phyloP scores from a whole-genome alignment of 2,113 vertebrate genomes.

The Pelvicachromis taeniatus region DNA sequence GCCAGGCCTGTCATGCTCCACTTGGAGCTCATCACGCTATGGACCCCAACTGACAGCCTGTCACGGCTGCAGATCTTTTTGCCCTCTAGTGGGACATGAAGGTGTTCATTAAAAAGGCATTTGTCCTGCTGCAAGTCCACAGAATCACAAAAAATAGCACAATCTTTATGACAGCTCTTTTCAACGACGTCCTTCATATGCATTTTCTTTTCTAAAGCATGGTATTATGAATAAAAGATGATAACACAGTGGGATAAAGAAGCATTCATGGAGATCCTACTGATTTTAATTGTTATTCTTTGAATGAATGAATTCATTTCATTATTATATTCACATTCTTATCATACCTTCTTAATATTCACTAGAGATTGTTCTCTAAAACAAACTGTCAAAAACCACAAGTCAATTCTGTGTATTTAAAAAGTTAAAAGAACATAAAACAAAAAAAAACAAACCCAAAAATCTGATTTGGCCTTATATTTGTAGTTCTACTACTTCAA shows the following conservation, averaged over 20 bases:
- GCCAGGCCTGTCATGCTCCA: slow-evolving; percentile 54
- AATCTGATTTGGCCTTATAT: background rate
- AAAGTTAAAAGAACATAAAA: background rate
- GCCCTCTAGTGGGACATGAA: background rate
- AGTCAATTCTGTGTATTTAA: background rate
- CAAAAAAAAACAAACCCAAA: too few relatives aligned
- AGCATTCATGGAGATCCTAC: background rate
- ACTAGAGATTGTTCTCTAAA: background rate
- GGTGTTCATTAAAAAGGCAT: background rate
- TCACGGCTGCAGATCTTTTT: slow-evolving; percentile 29
- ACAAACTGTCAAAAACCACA: background rate
- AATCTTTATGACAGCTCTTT: background rate
- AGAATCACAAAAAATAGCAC: background rate
- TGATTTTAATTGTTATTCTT: background rate
- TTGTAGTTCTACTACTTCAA: background rate
- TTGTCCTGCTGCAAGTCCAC: background rate
- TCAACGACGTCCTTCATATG: background rate
- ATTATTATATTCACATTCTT: background rate
- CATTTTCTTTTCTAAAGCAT: background rate
- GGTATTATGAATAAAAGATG: background rate
- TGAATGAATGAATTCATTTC: background rate
- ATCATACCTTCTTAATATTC: background rate
- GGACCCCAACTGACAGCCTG: slow-evolving; percentile 52
- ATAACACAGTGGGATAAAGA: background rate
- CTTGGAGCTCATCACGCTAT: slow-evolving; percentile 50